A percentile compares a stretch with the other conserved stretches of the same genome.
Evolutionary conservation across 2,888 invertebrate genomes (phyloP).

Genomic region (Tenthredo scrophulariae): DNA sequence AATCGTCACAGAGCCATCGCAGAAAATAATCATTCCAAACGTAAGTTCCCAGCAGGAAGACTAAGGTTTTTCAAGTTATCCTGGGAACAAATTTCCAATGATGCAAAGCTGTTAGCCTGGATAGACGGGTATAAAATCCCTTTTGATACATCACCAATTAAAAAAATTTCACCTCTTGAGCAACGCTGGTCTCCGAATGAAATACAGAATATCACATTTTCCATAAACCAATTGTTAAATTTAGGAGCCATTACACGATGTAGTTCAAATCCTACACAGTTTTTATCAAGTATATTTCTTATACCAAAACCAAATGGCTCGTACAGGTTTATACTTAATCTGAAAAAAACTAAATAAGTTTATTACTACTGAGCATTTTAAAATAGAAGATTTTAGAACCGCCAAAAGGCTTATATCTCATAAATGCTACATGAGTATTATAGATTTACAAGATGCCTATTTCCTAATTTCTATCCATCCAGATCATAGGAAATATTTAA

Average conservation of each 20-base stretch:
- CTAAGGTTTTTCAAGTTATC: constrained; percentile 13
- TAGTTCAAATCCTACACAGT: constrained; percentile 36
- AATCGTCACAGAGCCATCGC: neutral
- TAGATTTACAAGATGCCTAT: constrained; percentile 56
- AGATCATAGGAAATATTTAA: constrained; percentile 56
- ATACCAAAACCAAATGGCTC: constrained; percentile 56
- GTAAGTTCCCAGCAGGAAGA: constrained; percentile 14
- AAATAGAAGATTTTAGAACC: constrained; percentile 60
- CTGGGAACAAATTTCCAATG: constrained; percentile 8
- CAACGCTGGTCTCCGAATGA: neutral
- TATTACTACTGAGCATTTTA: constrained; percentile 58
- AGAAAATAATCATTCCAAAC: neutral
- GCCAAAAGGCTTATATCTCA: constrained; percentile 55
- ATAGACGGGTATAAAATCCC: constrained; percentile 24
- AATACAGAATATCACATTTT: neutral
- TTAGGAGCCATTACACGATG: constrained; percentile 52
- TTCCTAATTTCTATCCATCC: constrained; percentile 55
- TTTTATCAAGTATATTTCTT: constrained; percentile 57
- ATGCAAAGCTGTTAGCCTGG: constrained; percentile 14
- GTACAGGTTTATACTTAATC: constrained; percentile 57
- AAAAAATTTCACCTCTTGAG: neutral
- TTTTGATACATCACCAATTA: neutral
- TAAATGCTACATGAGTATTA: constrained; percentile 53
- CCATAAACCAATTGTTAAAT: constrained; percentile 41
- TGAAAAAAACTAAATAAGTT: constrained; percentile 59